Percentiles rank a stretch among this genome's conserved stretches.
These are phyloP conservation scores for Tiliacea aurago DNA, from an alignment of 2,888 invertebrate species.

Conservation along the genomic window DNA sequence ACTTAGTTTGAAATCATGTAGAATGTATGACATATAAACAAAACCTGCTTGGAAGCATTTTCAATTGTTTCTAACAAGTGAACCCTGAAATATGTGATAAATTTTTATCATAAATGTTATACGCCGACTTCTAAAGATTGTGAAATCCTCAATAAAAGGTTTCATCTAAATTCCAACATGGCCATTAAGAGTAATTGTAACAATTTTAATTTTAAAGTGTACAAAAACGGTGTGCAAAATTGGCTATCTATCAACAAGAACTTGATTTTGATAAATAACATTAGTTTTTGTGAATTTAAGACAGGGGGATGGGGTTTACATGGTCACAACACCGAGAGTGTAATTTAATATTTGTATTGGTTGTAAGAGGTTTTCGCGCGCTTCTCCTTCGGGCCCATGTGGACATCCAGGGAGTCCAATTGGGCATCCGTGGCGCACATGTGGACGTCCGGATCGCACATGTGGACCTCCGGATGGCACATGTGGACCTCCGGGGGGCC, in stretches of 20 bases:
- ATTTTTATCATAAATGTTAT: constrained; percentile 27
- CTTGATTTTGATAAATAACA: constrained; percentile 28
- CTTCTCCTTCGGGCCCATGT: constrained; percentile 8
- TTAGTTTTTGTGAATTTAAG: constrained; percentile 34
- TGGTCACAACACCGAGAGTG: constrained; percentile 28
- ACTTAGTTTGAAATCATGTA: constrained; percentile 5
- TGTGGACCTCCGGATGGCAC: constrained; percentile 1
- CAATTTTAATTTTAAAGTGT: constrained; percentile 49
- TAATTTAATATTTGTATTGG: constrained; percentile 40
- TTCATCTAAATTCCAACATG: constrained; percentile 45
- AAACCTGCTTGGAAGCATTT: constrained; percentile 51
- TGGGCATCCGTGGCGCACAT: constrained; percentile 24
- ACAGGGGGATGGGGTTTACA: constrained; percentile 30
- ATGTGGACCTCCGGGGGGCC: constrained; percentile 10
- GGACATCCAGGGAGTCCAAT: not conserved
- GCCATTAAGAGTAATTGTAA: constrained; percentile 19
- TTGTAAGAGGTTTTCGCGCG: constrained; percentile 24
- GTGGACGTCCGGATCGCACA: not conserved
- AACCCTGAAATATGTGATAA: constrained; percentile 50
- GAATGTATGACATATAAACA: constrained; percentile 18
- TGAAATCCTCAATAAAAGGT: constrained; percentile 52
- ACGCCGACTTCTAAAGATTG: constrained; percentile 29
- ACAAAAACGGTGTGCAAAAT: constrained; percentile 49
- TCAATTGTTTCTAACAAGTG: constrained; percentile 58
- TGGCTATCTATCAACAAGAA: constrained; percentile 32